phyloP scores from a whole-genome alignment of 2,797 vertebrate genomes.

The Rhinoraja longicauda region DNA sequence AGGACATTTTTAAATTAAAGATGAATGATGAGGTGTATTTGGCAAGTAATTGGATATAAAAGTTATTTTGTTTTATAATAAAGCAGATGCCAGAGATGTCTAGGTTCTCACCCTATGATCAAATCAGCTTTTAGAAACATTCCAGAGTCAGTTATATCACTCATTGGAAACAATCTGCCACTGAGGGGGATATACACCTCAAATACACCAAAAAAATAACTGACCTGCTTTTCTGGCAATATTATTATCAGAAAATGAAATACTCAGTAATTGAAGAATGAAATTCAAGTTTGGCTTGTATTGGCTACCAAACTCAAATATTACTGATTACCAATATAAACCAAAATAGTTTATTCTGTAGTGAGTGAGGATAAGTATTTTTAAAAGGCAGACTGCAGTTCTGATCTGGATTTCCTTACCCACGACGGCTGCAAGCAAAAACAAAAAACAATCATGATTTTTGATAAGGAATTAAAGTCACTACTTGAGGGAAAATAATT shows the following conservation, averaged over 20 bases:
- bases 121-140: background rate
- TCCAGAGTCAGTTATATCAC: background rate
- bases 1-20: background rate
- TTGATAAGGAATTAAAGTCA: too few species aligned
- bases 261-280: background rate
- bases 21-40: background rate
- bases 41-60: background rate
- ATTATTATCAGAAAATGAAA: background rate
- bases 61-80: background rate
- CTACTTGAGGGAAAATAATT: too few species aligned
- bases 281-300: background rate
- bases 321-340: too few species aligned
- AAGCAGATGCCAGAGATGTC: background rate
- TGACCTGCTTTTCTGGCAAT: background rate
- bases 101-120: background rate
- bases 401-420: too few species aligned
- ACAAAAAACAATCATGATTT: too few species aligned
- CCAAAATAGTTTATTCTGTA: too few species aligned
- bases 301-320: background rate
- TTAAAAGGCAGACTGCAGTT: too few species aligned
- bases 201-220: background rate
- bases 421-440: too few species aligned
- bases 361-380: too few species aligned
- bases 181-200: background rate
- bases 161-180: background rate